Evolutionary conservation across 2,113 vertebrate species (phyloP).

Genomic region (Microtus pennsylvanicus): DNA sequence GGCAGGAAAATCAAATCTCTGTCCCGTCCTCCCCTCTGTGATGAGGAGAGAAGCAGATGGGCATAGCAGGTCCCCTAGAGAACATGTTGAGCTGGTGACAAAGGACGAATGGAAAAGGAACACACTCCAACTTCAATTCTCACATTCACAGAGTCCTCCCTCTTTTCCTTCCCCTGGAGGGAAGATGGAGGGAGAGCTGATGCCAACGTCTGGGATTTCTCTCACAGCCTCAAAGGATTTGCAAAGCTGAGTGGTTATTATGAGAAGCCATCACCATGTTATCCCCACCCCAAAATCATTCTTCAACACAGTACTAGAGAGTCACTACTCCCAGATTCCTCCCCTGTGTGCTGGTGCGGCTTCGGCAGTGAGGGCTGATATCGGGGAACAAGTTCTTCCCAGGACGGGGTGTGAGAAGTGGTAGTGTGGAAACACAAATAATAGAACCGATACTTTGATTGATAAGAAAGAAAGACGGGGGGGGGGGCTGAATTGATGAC

Average conservation of each 20-base stretch:
- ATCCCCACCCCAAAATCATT: background rate
- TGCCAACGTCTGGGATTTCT: background rate
- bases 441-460: background rate
- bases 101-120: background rate
- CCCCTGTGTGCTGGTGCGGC: background rate
- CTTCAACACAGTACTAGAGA: background rate
- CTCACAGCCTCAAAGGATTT: slow-evolving; percentile 41
- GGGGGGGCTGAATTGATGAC: background rate
- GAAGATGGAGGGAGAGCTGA: background rate
- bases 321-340: background rate
- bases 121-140: background rate
- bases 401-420: background rate
- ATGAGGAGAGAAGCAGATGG: too few species aligned
- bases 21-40: background rate
- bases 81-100: background rate
- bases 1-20: background rate
- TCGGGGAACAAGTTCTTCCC: background rate
- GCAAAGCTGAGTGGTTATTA: background rate
- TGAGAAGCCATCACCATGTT: background rate
- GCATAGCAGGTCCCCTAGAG: background rate
- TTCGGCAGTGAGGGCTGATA: rapidly evolving
- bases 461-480: background rate
- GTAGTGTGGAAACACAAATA: background rate
- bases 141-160: background rate
- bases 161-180: background rate